These are phyloP conservation scores for Geopemphigus sp. DNA, from an alignment of 1,140 invertebrate genomes.

Conservation along the genomic window DNA sequence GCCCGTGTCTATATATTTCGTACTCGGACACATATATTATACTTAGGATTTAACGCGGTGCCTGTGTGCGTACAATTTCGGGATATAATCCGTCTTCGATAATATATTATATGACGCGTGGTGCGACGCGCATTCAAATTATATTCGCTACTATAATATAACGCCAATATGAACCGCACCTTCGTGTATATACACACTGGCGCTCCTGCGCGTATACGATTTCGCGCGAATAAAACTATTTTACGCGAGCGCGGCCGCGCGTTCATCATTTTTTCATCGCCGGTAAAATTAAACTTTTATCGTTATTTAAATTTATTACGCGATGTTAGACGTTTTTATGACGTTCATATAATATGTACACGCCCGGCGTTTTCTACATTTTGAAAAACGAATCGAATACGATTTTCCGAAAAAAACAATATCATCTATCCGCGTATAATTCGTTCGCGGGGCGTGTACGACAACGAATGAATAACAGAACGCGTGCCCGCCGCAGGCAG, in stretches of 20 bases:
- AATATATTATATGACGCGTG: background rate
- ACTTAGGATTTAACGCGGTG: background rate
- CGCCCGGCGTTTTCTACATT: constrained; percentile 13
- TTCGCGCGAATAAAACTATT: background rate
- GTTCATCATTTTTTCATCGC: constrained; percentile 27
- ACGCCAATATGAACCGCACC: too few species aligned
- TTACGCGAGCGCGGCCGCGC: background rate
- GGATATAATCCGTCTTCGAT: constrained; percentile 3
- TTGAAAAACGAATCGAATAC: constrained; percentile 29
- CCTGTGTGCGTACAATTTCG: background rate
- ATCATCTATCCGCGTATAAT: constrained; percentile 10
- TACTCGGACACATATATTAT: background rate
- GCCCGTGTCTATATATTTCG: background rate
- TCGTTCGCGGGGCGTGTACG: background rate
- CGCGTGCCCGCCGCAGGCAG: too few species aligned
- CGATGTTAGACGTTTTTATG: constrained; percentile 27
- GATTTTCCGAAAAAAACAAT: background rate
- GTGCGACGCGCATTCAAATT: background rate
- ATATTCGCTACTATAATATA: background rate
- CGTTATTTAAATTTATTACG: constrained; percentile 39
- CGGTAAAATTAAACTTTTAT: constrained; percentile 34
- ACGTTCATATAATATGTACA: background rate
- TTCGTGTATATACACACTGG: too few species aligned
- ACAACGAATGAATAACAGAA: too few species aligned
- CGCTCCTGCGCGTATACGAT: too few species aligned